Evolutionary conservation across 2,113 vertebrate genomes (phyloP).

Genomic region (Equus quagga): DNA sequence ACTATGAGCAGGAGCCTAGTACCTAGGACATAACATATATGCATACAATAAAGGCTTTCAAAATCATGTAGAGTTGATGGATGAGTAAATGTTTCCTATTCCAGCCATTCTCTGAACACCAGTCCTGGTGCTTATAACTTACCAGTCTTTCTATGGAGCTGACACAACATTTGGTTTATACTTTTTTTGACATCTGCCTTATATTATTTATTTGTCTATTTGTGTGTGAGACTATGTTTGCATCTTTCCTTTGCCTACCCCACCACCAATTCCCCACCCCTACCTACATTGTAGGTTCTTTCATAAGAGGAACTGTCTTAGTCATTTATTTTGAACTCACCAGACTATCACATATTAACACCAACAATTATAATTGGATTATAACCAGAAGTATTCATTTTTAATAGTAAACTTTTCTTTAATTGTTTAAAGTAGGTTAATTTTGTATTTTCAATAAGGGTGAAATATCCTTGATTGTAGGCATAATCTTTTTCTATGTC

Average conservation of each 20-base stretch:
- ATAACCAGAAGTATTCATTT: neutral
- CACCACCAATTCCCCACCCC: rapidly evolving
- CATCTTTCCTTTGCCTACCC: neutral
- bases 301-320: neutral
- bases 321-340: neutral
- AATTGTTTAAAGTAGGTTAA: slow-evolving; percentile 30
- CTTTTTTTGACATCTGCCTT: neutral
- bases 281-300: neutral
- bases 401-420: neutral
- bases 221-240: neutral
- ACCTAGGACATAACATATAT: neutral
- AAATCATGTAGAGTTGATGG: neutral
- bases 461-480: neutral
- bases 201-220: neutral
- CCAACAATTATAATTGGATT: neutral
- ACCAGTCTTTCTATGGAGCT: neutral
- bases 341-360: neutral
- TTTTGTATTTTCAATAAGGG: neutral
- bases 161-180: neutral
- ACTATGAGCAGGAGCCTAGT: neutral
- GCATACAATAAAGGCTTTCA: neutral
- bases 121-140: neutral
- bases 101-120: neutral
- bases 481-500: neutral
- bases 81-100: neutral